phyloP scores from a whole-genome alignment of 2,888 invertebrate genomes.

The Drosophila cognata region DNA sequence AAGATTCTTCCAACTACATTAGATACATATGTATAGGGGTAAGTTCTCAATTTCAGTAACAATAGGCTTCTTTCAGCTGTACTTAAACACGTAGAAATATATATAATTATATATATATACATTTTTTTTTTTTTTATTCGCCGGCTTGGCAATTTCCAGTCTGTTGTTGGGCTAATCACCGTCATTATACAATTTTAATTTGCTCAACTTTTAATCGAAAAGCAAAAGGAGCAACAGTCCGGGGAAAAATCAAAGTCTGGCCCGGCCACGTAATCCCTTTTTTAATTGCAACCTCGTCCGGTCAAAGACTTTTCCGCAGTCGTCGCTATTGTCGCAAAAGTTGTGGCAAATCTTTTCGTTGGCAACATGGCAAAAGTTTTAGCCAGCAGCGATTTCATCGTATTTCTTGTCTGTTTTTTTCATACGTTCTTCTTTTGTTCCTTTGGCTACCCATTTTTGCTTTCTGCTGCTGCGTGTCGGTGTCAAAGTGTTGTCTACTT shows the following conservation, averaged over 20 bases:
- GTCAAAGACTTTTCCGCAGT: conserved; percentile 37
- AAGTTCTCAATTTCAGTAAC: background rate
- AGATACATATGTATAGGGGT: background rate
- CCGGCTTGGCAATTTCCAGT: conserved; percentile 32
- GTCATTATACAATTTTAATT: conserved; percentile 79
- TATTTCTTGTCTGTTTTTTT: background rate
- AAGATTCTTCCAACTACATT: background rate
- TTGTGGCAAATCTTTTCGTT: conserved; percentile 66
- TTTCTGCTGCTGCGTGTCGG: conserved; percentile 29
- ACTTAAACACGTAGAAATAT: background rate
- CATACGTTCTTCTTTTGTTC: conserved; percentile 12
- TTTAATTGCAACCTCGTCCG: conserved; percentile 75
- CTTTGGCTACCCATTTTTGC: conserved; percentile 2
- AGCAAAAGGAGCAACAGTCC: conserved; percentile 37
- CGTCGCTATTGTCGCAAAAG: conserved; percentile 34
- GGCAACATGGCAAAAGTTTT: conserved; percentile 57
- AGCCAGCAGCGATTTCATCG: conserved; percentile 56
- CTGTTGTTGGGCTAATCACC: conserved; percentile 69
- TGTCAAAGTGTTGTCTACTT: conserved; percentile 75
- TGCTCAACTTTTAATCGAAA: conserved; percentile 76
- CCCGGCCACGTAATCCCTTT: conserved; percentile 68
- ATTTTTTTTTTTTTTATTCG: background rate
- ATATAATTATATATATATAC: too few species aligned
- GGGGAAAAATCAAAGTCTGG: conserved; percentile 55
- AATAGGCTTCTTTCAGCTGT: conserved; percentile 7